Conservation (phyloP, 2,113 vertebrate species). For the Oreochromis niloticus region DNA sequence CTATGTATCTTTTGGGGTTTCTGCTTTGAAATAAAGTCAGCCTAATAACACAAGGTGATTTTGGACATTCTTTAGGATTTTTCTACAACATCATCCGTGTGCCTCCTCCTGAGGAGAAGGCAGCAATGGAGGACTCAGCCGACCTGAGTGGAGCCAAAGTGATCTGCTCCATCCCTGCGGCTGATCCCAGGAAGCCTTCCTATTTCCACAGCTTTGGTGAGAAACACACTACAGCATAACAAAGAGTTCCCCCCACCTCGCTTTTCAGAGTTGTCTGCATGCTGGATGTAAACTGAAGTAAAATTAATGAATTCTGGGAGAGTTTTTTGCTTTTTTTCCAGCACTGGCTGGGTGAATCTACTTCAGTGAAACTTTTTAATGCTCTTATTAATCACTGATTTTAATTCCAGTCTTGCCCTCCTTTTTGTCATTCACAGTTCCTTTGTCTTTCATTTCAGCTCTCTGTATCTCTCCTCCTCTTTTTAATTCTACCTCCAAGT, state of each 20-base stretch:
- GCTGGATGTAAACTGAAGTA: background rate
- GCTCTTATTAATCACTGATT: conserved; percentile 36
- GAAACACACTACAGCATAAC: background rate
- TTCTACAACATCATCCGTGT: conserved; percentile 84
- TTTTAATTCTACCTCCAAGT: background rate
- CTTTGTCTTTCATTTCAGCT: conserved; percentile 29
- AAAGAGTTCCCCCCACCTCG: background rate
- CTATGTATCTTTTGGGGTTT: background rate
- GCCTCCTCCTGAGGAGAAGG: conserved; percentile 69
- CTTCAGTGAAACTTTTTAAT: background rate
- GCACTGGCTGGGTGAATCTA: background rate
- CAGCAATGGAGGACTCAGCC: conserved; percentile 49
- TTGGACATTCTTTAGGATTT: conserved; percentile 65
- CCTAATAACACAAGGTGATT: background rate
- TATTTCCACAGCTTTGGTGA: conserved; percentile 95
- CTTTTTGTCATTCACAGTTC: conserved; percentile 26
- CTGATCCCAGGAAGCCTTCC: conserved; percentile 78
- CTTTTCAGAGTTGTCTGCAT: background rate
- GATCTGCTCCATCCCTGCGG: conserved; percentile 81
- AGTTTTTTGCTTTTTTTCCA: background rate
- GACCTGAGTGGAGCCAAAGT: conserved; percentile 77
- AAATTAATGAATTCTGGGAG: background rate
- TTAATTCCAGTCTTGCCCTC: conserved; percentile 10
- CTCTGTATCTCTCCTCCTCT: background rate
- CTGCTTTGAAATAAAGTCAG: background rate